A percentile compares a stretch with the other conserved stretches of the same genome.
Evolutionary conservation across 2,888 invertebrate species (phyloP).

Genomic region (Mythimna albipuncta): DNA sequence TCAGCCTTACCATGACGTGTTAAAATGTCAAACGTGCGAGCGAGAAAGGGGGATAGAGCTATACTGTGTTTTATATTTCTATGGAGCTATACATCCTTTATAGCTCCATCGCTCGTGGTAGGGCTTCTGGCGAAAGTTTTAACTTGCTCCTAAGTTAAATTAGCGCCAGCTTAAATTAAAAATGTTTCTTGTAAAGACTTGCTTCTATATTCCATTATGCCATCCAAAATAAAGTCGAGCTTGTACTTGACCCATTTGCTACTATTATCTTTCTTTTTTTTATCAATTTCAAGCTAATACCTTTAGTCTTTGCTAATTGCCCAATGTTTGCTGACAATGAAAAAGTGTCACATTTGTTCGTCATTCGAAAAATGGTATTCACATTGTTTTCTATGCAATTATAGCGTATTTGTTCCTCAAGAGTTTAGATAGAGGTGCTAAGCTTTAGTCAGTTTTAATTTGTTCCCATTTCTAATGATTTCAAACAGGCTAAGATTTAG

Average conservation of each 20-base stretch:
- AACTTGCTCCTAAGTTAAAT: neutral
- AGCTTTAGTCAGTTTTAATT: neutral
- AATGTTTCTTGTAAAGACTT: neutral
- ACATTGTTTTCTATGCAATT: neutral
- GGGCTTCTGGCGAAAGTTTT: neutral
- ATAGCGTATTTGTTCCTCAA: neutral
- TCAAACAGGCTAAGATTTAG: no score
- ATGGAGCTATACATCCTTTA: no score
- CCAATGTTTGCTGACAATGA: conserved; percentile 20
- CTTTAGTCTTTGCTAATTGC: conserved; percentile 25
- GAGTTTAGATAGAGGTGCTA: neutral
- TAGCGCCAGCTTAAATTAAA: neutral
- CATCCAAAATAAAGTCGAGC: neutral
- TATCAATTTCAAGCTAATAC: conserved; percentile 43
- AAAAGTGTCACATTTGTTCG: conserved; percentile 18
- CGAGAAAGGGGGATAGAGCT: no score
- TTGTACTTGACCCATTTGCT: conserved; percentile 51
- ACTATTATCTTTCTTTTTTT: conserved; percentile 25
- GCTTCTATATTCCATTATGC: neutral
- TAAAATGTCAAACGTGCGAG: no score
- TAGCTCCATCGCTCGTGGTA: no score
- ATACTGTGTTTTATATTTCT: no score
- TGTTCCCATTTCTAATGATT: no score
- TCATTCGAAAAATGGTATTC: conserved; percentile 6
- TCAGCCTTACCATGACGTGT: no score